Evolutionary conservation across 2,113 vertebrate genomes (phyloP), one percentile per base, ranked within the genome.

Genomic region (Pterocles burchelli): DNA sequence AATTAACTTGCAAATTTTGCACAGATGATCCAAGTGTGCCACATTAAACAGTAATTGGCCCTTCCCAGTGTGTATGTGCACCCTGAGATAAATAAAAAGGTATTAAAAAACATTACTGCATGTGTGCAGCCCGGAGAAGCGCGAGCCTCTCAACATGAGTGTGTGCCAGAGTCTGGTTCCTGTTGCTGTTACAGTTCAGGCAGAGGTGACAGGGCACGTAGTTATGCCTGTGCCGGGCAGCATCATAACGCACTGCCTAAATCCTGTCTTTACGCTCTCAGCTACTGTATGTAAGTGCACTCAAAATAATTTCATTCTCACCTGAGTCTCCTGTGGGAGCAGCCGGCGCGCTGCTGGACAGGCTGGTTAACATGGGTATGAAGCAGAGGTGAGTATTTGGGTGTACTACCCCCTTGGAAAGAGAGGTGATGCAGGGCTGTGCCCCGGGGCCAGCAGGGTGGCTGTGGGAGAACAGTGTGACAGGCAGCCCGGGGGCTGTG

Each of bases 1-100:
- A 63, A 95, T 58, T 77, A 80, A 71, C 82, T 76, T 77, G 71
- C 15, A 81, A 19, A 68, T 91, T 75, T 87, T 62, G 20, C 63
- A 81, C 59, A 77, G 78, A 59, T 68, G 65, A 85, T 72, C 48
- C 45, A 54, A 63, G 38, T 20, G 59, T 68, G 54, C 33, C 51
- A 59, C 36, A 52, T 75, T 71, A 83, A 83, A 66, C 34, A 83
- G 57, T 48, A 83, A 87, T 15, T 38, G 24, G 67, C 46, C 67
- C 57, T 89, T 91, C 43, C 85, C 46, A 24, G 66, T 34, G 57
- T 49, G 61, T 46, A 41, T 48, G 45, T 59, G 62, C 17, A 29
- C 17, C 5, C 77, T n/a, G 72, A 86, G 72, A 24, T 31, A 57
- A 61, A 75, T 59, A 61, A 70, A 70, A 74, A 51, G 28, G 46